Base-by-base conservation (phyloP, 2,113 vertebrate genomes). In the Thamnaconus septentrionalis region DNA sequence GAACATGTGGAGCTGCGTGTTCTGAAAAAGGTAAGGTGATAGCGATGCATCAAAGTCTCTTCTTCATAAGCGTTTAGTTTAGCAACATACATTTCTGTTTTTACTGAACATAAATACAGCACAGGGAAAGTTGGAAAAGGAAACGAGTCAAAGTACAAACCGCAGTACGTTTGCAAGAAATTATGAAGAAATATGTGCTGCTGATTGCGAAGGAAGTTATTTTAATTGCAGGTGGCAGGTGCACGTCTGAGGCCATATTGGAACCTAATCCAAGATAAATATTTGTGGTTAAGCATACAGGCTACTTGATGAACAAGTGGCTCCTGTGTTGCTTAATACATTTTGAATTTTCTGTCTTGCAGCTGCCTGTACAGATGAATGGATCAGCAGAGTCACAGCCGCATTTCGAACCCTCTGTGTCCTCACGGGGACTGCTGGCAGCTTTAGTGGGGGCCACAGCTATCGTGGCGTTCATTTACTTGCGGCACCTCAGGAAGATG, bases 1-100 rank as follows among this genome's bases (percentile, higher is more conserved):
- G 93, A 76, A 58, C 73, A 94, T 0, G 96, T 98, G 56, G 89
- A 91, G 54, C 91, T 99, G 31, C 88, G 82, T 57, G 90, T 99
- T n/a, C 88, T 92, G 56, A 94, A 93, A 83, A 94, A 92, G 92
- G 96, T 98, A 64, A 31, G 9, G 93, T 53, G 3, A 5, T 39
- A 41, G 18, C 4, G 39, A 4, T 9, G 5, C 40, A 1, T 6
- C 4, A 42, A 8, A 55, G 12, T 59, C 5, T 31, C 46, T 8
- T 48, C 47, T 48, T 31, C 18, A 31, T 31, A 31, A 31, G 18
- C 18, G 18, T 31, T 31, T 31, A 31, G 18, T 31, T 31, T 31
- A 31, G 2, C 18, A 31, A 31, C 18, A 31, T 31, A 2, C 18
- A 31, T 31, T 31, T 31, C 18, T 31, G 18, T 31, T 31, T 31